Conservation (phyloP, 92 coral and sea anemone genomes). For the Porites evermanni region DNA sequence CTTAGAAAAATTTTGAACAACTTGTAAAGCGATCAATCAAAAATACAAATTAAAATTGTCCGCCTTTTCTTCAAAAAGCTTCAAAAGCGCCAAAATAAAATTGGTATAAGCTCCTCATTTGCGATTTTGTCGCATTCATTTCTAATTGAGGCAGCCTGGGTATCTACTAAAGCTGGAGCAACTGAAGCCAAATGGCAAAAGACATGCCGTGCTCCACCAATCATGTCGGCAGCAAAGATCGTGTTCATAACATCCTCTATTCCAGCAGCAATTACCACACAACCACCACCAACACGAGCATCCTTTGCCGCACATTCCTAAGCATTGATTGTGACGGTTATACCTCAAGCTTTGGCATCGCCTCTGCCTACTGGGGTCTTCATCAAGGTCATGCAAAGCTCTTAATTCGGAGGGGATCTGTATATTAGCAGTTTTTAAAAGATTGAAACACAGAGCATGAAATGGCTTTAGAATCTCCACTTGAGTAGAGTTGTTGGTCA, state of each 20-base stretch:
- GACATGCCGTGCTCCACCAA: too few species aligned
- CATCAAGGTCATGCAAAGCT: conserved; percentile 1
- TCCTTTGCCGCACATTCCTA: background rate
- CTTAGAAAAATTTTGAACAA: too few species aligned
- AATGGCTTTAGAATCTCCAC: conserved; percentile 17
- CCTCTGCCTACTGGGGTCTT: background rate
- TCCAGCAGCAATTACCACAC: background rate
- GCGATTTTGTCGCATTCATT: too few species aligned
- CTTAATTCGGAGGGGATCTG: background rate
- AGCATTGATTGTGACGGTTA: background rate
- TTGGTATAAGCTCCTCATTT: too few species aligned
- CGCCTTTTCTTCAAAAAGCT: too few species aligned
- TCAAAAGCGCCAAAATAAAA: too few species aligned
- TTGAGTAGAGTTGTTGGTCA: background rate
- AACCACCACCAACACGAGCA: background rate
- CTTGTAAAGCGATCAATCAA: too few species aligned
- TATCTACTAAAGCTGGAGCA: too few species aligned
- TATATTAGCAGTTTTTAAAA: background rate
- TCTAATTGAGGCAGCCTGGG: too few species aligned
- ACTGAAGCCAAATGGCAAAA: too few species aligned
- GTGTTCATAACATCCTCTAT: background rate
- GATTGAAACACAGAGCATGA: background rate
- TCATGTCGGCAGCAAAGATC: background rate
- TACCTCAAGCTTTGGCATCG: background rate
- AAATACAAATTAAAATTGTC: too few species aligned